Base-by-base conservation (phyloP, 2,888 invertebrate species). In the Meganola albula region DNA sequence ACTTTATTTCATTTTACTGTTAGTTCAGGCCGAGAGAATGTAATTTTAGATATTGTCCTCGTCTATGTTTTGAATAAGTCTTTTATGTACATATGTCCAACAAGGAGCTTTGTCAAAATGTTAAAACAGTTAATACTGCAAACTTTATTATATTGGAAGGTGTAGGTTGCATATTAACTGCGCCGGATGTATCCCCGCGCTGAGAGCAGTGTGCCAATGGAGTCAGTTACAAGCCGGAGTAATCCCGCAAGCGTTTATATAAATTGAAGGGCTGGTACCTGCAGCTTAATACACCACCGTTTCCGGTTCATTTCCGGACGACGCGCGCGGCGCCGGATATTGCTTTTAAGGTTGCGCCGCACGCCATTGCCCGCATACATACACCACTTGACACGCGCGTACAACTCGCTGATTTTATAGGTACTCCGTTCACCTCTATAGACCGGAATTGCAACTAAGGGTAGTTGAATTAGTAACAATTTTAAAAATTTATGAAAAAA, bases 271-370 rank as follows among this genome's bases (percentile, higher is more conserved):
- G 80, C 78, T 75, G 72, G 74, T 85, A 85, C 85, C 85, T 85
- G 85, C 76, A 77, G 85, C 86, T 85, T 87, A 86, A 87, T 86
- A 85, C 85, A 80, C 85, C 85, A 71, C 83, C 73, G 85, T 85
- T 86, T 87, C 87, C 87, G 86, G 78, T 87, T 87, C 86, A 87
- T 87, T 87, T 87, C 87, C 87, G 79, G 80, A 57, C 77, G 76
- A 74, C 78, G 79, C 84, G 83, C 82, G 80, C 82, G 74, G 72
- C 70, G 73, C 84, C 87, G 87, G 87, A 87, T 87, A 87, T 87
- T 87, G 87, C 86, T 84, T 87, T 86, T 85, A 86, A 86, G 86
- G 85, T 75, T 78, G 77, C 67, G 75, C 77, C 69, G 70, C 83
- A 77, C 83, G 78, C 78, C 68, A 75, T 48, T 58, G 57, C 56